Evolutionary conservation across 1,140 invertebrate species (phyloP).

Genomic region (Heliconius himera): DNA sequence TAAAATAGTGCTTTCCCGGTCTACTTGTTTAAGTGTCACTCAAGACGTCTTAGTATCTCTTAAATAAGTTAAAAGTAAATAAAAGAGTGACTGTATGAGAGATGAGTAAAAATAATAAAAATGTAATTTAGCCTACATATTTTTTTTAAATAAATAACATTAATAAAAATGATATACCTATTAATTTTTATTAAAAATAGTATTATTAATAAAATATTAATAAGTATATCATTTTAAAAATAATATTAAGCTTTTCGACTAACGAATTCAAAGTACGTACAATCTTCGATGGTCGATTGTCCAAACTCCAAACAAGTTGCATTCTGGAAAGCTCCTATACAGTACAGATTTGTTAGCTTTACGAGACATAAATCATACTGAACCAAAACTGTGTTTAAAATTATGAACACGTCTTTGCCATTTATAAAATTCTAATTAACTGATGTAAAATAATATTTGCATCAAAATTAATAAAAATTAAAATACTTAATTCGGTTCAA

Average conservation of each 20-base stretch:
- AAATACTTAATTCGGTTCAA: background rate
- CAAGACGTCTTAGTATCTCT: no score
- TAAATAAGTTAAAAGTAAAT: no score
- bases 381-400: background rate
- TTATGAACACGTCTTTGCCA: background rate
- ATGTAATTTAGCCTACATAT: no score
- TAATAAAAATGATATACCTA: no score
- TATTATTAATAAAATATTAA: no score
- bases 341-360: background rate
- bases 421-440: background rate
- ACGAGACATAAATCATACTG: background rate
- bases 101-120: no score
- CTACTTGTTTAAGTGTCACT: no score
- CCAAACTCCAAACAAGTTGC: background rate
- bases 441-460: background rate
- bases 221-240: no score
- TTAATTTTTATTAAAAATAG: no score
- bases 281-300: background rate
- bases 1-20: no score
- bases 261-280: background rate
- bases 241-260: background rate
- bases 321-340: conserved; percentile 1
- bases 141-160: no score
- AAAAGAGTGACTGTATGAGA: no score
- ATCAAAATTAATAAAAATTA: background rate